phyloP scores from a whole-genome alignment of 2,888 invertebrate genomes.

The Lasioglossum morio region DNA sequence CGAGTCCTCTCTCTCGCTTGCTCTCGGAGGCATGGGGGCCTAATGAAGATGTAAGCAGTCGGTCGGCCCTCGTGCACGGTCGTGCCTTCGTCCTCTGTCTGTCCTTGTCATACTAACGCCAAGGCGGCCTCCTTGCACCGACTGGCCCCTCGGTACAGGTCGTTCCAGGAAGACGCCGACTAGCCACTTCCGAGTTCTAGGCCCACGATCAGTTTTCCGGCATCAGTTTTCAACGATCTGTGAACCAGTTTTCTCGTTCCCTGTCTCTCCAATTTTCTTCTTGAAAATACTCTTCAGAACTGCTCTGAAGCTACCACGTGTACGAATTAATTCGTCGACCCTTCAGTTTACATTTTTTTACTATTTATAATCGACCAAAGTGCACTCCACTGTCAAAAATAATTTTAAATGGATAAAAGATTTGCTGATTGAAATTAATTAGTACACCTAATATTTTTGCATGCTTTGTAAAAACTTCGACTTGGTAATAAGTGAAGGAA shows the following conservation, averaged over 20 bases:
- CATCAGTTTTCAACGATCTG: not conserved
- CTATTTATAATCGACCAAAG: not conserved
- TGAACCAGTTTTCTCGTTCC: not conserved
- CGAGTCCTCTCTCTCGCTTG: constrained; percentile 44
- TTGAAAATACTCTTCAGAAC: not conserved
- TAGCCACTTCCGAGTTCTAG: constrained; percentile 56
- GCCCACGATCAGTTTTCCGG: constrained; percentile 6
- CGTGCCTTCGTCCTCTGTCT: constrained; percentile 75
- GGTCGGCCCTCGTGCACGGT: constrained; percentile 77
- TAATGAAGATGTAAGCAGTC: constrained; percentile 85
- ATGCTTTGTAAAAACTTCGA: not conserved
- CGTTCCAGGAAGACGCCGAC: constrained; percentile 65
- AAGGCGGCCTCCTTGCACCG: constrained; percentile 68
- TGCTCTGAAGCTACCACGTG: not conserved
- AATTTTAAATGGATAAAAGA: not conserved
- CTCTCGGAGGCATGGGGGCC: constrained; percentile 78
- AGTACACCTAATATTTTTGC: not conserved
- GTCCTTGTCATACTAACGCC: constrained; percentile 67
- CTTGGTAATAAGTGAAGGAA: not conserved
- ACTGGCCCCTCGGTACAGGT: constrained; percentile 68
- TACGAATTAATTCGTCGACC: not conserved
- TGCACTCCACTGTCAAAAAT: not conserved
- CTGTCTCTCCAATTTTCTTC: not conserved
- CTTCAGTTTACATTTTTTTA: no score
- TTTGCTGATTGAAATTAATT: no score